Conservation (phyloP, 2,797 vertebrate species). For the Vipera ursinii region DNA sequence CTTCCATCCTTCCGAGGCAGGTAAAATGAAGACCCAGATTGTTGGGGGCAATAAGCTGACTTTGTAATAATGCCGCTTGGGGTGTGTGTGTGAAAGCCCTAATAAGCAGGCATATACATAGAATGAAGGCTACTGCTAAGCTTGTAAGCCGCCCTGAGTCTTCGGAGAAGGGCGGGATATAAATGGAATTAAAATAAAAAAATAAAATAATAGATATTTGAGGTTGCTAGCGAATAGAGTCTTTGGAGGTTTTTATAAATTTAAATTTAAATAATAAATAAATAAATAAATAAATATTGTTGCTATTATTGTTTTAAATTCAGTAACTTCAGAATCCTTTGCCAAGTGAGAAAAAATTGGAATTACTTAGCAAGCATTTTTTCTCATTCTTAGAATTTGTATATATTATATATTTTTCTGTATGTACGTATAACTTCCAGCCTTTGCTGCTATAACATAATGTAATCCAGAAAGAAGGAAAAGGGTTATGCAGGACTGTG, state of each 20-base stretch:
- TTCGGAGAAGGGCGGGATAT: no score
- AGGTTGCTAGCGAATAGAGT: background rate
- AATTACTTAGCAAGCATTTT: background rate
- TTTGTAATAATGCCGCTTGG: no score
- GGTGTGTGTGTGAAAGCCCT: no score
- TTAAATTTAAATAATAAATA: no score
- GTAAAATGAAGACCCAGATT: no score
- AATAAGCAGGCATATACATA: no score
- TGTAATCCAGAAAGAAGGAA: background rate
- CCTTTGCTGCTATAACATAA: background rate
- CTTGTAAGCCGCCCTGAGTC: no score
- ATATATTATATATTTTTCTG: background rate
- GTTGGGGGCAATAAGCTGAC: no score
- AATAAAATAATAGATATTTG: background rate
- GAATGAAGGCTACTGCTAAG: no score
- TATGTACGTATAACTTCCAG: background rate
- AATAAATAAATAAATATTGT: background rate
- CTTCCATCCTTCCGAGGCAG: no score
- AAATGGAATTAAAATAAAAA: no score
- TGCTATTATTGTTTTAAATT: background rate
- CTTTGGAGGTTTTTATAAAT: background rate
- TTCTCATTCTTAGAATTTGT: background rate
- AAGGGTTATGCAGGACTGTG: background rate
- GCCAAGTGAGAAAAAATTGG: background rate
- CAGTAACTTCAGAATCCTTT: background rate